Base-by-base conservation (phyloP, 2,888 invertebrate species). In the Fragum whitleyi region DNA sequence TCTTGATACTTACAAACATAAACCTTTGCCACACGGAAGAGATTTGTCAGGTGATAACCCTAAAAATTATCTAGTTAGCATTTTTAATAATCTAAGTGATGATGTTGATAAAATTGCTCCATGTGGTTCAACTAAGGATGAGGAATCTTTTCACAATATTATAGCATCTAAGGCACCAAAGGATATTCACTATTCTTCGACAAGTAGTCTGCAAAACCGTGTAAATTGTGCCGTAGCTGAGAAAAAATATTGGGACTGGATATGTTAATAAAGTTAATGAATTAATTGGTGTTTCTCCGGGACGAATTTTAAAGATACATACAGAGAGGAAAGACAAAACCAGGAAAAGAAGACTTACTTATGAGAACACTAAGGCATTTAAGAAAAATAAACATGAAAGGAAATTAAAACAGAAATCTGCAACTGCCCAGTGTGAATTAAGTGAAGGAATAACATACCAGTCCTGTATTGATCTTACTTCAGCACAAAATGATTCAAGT, bases 31-130 rank as follows among this genome's bases (percentile, higher is more conserved):
- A 6, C 61, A 69, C 69, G 74, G 69, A 14, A 65, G 29, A 47
- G 67, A 70, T 39, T 23, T 79, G 11, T 26, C 36, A 32, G 79
- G 79, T 21, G 67, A 74, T 0, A 39, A 26, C 21, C 28, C 74
- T 0, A 21, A 19, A 32, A 32, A 28, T 21, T 53, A 79, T 36
- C 23, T 79, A 3, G 23, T 19, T 55, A 55, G 23, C 55, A 55
- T 55, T 6, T 23, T 55, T 21, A 7, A 19, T 21, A 23, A 11
- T 55, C 19, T 55, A 21, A 6, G n/a, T 21, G 19, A 19, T 21
- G 19, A 55, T 55, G n/a, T 55, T 19, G 55, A 55, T 6, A 55
- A 55, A 55, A 55, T 55, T 55, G n/a, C 21, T 23, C n/a, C 55
- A 55, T 19, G 21, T 21, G 55, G 5, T 23, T 55, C 55, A 19